These are phyloP conservation scores for Erebia palarica DNA, from an alignment of 2,888 invertebrate genomes.

Conservation along the genomic window DNA sequence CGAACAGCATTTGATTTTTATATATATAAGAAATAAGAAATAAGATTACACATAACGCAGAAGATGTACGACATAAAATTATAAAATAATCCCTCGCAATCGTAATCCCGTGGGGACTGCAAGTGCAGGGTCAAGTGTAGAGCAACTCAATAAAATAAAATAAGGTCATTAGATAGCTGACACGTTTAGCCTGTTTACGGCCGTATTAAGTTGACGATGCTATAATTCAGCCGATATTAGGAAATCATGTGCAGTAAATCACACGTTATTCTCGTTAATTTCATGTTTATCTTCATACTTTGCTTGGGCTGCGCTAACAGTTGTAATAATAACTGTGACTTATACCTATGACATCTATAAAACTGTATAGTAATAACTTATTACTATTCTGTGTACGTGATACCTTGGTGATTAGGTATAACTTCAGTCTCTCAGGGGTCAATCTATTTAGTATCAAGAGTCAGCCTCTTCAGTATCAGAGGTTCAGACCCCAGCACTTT, in stretches of 20 bases:
- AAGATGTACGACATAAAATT: neutral
- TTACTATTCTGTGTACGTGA: neutral
- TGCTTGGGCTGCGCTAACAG: conserved; percentile 2
- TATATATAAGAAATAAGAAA: no score
- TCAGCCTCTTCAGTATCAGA: no score
- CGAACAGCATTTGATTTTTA: no score
- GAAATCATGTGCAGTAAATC: conserved; percentile 15
- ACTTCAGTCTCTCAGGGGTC: no score
- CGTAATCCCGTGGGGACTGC: neutral
- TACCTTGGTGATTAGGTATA: no score
- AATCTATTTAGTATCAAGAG: no score
- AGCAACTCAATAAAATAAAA: conserved; percentile 30
- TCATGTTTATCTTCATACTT: conserved; percentile 17
- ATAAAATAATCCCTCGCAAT: conserved; percentile 1
- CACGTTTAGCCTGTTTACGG: conserved; percentile 26
- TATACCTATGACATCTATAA: neutral
- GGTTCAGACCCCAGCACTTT: no score
- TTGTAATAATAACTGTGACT: conserved; percentile 1
- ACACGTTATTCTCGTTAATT: conserved; percentile 18
- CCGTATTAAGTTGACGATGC: conserved; percentile 22
- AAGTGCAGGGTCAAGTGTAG: conserved; percentile 12
- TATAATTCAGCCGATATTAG: conserved; percentile 27
- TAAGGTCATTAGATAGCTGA: conserved; percentile 22
- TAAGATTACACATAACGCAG: neutral
- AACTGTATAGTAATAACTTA: neutral